These are phyloP conservation scores for Pyrocephalus nanus DNA, from an alignment of 2,797 vertebrate genomes.

Conservation along the genomic window DNA sequence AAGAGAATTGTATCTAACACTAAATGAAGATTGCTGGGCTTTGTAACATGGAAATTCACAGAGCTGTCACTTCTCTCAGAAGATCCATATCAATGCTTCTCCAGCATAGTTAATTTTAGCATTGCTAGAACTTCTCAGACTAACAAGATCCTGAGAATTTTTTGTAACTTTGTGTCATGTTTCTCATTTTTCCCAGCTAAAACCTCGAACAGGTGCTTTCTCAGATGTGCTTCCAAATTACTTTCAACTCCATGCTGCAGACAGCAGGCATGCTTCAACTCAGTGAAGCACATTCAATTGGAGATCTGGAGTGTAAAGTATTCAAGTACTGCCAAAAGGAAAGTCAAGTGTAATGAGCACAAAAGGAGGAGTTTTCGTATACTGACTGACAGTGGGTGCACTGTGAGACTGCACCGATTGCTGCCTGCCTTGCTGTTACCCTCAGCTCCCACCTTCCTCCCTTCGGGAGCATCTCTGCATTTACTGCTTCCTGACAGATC, in stretches of 20 bases:
- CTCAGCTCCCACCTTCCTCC: background rate
- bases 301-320: background rate
- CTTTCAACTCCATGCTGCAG: background rate
- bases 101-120: background rate
- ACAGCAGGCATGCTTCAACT: background rate
- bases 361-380: background rate
- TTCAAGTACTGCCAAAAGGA: background rate
- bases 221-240: background rate
- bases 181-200: background rate
- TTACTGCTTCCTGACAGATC: background rate
- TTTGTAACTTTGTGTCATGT: background rate
- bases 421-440: background rate
- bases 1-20: background rate
- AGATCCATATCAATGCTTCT: background rate
- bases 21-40: background rate
- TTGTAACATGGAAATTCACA: background rate
- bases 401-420: fast-evolving
- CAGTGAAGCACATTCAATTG: background rate
- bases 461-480: background rate
- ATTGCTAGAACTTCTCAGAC: background rate
- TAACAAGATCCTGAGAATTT: background rate
- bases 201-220: background rate
- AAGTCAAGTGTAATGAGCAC: background rate
- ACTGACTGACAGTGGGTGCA: too few relatives aligned
- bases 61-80: background rate